Percentiles rank a stretch among this genome's conserved stretches.
Conservation (phyloP, 2,797 vertebrate genomes). For the Gouania willdenowi region DNA sequence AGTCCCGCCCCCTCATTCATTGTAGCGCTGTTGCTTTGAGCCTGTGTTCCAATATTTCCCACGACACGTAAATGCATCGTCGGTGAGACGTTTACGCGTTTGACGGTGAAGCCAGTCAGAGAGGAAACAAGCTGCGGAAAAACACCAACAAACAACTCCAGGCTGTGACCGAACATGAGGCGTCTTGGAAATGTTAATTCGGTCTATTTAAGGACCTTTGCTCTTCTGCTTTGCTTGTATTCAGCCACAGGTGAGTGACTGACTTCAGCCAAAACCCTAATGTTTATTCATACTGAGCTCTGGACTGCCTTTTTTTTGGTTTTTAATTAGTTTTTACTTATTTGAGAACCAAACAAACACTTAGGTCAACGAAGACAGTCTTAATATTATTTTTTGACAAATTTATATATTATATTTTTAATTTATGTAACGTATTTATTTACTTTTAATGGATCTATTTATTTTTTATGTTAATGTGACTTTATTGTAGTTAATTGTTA, state of each 20-base stretch:
- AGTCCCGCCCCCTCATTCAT: constrained; percentile 5
- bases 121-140: constrained; percentile 2
- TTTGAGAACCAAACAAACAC: too few relatives aligned
- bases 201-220: constrained; percentile 7
- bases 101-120: not conserved
- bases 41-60: constrained; percentile 11
- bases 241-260: constrained; percentile 61
- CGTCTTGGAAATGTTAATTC: constrained; percentile 8
- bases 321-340: constrained; percentile 1
- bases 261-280: too few relatives aligned
- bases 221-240: constrained; percentile 34
- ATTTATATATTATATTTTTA: too few relatives aligned
- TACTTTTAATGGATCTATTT: too few relatives aligned
- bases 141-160: not conserved
- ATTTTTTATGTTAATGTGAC: too few relatives aligned
- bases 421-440: too few relatives aligned
- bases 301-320: not conserved
- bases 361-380: too few relatives aligned
- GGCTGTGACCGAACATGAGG: constrained; percentile 67
- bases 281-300: too few relatives aligned
- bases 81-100: not conserved
- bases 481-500: too few relatives aligned
- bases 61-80: constrained; percentile 39
- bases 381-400: too few relatives aligned
- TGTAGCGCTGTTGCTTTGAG: not conserved